phyloP scores from a whole-genome alignment of 1,140 invertebrate species.

The Oreohelix idahoensis region DNA sequence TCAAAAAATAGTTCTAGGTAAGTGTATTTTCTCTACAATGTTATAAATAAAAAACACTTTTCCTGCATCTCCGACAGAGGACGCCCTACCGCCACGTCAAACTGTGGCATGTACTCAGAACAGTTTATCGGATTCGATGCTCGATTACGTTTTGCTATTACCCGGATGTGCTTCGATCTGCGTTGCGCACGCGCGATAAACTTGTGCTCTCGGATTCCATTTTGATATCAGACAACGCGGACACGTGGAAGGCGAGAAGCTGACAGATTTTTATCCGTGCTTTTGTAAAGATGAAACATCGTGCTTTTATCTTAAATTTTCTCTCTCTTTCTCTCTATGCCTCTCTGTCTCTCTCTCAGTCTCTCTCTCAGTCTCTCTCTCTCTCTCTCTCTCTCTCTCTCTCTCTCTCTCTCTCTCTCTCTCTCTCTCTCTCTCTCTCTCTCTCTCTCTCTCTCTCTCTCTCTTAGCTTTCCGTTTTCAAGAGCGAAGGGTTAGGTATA shows the following conservation, averaged over 20 bases:
- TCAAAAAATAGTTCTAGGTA: too few relatives aligned
- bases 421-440: not conserved
- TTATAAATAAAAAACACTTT: too few relatives aligned
- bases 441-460: too few relatives aligned
- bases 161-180: constrained; percentile 9
- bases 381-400: not conserved
- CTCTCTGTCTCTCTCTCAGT: not conserved
- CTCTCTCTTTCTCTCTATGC: not conserved
- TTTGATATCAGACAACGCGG: constrained; percentile 8
- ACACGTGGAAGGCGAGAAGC: constrained; percentile 17
- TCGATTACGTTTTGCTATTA: constrained; percentile 19
- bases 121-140: constrained; percentile 13
- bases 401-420: not conserved
- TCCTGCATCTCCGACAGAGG: not conserved
- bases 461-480: too few relatives aligned
- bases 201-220: constrained; percentile 16
- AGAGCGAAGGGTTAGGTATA: too few relatives aligned
- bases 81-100: not conserved
- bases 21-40: too few relatives aligned
- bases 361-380: not conserved
- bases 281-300: constrained; percentile 13
- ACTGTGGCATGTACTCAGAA: constrained; percentile 2
- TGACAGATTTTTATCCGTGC: constrained; percentile 21
- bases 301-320: not conserved
- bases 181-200: constrained; percentile 22